Evolutionary conservation across 2,888 invertebrate species (phyloP).

Genomic region (Drosophila suboccidentalis): DNA sequence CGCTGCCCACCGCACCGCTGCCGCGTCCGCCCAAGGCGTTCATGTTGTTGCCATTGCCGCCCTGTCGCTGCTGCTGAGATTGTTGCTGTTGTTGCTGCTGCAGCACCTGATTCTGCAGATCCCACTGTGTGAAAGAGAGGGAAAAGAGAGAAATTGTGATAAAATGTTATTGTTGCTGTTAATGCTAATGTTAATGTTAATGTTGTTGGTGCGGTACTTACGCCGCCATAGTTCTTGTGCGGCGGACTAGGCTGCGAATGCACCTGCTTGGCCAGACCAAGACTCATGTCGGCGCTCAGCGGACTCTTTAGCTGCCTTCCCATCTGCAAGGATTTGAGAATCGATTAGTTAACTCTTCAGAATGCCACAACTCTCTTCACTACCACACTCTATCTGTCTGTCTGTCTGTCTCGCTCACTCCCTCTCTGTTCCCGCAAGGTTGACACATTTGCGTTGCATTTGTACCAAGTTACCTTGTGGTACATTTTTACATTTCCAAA

Average conservation of each 20-base stretch:
- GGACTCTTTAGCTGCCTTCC: slow-evolving; percentile 85
- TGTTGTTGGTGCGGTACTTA: slow-evolving; percentile 70
- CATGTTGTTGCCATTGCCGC: slow-evolving; percentile 72
- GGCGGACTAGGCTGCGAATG: slow-evolving; percentile 86
- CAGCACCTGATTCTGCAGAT: slow-evolving; percentile 81
- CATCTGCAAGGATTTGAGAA: slow-evolving; percentile 71
- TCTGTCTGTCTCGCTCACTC: not conserved
- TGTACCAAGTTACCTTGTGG: not conserved
- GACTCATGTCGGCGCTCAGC: slow-evolving; percentile 84
- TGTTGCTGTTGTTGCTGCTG: slow-evolving; percentile 84
- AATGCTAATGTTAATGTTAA: not conserved
- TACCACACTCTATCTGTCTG: not conserved
- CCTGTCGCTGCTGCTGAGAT: slow-evolving; percentile 81
- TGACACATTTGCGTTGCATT: not conserved
- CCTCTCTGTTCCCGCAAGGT: not conserved
- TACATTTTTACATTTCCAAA: not conserved
- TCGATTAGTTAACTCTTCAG: not conserved
- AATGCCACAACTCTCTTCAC: not conserved
- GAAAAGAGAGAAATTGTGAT: too few species aligned
- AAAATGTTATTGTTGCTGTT: not conserved
- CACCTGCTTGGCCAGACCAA: slow-evolving; percentile 85
- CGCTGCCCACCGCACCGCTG: slow-evolving; percentile 63
- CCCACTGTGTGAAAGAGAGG: slow-evolving; percentile 78
- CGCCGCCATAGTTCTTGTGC: slow-evolving; percentile 85
- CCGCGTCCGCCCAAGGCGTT: slow-evolving; percentile 71